phyloP scores from a whole-genome alignment of 2,888 invertebrate genomes.

The Nomada ruficornis region DNA sequence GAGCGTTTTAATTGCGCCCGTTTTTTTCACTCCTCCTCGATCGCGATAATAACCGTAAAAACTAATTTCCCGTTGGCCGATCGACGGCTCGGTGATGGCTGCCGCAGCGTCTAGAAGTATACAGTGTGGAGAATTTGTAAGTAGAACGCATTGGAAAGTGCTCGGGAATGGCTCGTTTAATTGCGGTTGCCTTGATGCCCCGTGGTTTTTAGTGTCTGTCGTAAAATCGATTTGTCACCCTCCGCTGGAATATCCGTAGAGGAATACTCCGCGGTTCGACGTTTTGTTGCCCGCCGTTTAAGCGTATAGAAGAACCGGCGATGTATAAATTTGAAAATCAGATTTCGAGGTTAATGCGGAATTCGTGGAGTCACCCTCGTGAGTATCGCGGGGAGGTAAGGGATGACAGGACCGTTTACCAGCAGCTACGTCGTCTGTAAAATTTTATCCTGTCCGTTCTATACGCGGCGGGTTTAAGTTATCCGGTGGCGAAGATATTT shows the following conservation, averaged over 20 bases:
- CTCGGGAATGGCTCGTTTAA: not conserved
- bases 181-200: not conserved
- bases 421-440: constrained; percentile 70
- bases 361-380: constrained; percentile 11
- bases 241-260: too few relatives aligned
- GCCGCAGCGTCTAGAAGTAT: not conserved
- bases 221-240: constrained; percentile 17
- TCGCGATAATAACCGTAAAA: constrained; percentile 36
- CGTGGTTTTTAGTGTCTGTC: constrained; percentile 21
- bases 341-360: constrained; percentile 6
- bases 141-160: not conserved
- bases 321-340: not conserved
- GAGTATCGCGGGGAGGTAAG: not conserved
- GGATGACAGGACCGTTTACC: constrained; percentile 40
- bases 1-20: constrained; percentile 43
- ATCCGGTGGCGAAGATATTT: constrained; percentile 77
- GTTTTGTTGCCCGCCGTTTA: not conserved
- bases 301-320: not conserved
- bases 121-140: not conserved
- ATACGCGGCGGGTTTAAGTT: constrained; percentile 73
- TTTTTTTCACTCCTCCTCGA: constrained; percentile 22
- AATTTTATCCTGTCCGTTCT: constrained; percentile 76
- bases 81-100: constrained; percentile 8
- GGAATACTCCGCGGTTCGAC: too few relatives aligned
- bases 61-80: constrained; percentile 15